Percentiles rank a stretch among this genome's conserved stretches.
phyloP scores from a whole-genome alignment of 2,113 vertebrate species.

The Oceanodroma tethys region DNA sequence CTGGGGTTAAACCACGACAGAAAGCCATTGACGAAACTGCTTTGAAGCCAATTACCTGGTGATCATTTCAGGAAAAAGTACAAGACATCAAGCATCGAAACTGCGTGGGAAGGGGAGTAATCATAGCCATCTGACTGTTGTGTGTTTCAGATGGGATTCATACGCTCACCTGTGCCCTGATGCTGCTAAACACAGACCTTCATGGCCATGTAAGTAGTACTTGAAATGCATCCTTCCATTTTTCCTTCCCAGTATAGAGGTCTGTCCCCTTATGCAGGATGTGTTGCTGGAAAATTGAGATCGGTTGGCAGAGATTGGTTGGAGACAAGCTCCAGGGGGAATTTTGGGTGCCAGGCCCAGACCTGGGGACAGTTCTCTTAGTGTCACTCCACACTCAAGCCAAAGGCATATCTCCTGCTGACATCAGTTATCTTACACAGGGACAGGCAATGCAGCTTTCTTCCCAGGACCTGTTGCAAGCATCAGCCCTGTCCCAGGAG shows the following conservation, averaged over 20 bases:
- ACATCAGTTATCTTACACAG: not conserved
- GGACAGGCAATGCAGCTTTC: not conserved
- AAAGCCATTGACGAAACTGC: not conserved
- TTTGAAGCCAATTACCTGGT: not conserved
- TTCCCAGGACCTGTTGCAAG: not conserved
- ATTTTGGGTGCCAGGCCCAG: not conserved
- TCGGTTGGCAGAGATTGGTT: not conserved
- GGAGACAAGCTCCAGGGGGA: not conserved
- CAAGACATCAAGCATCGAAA: not conserved
- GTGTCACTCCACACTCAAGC: not conserved
- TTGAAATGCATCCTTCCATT: not conserved
- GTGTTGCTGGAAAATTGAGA: not conserved
- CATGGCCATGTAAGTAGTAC: constrained; percentile 78
- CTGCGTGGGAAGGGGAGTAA: fast-evolving
- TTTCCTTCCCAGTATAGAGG: not conserved
- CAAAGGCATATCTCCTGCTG: not conserved
- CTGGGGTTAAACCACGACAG: too few relatives aligned
- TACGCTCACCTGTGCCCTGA: constrained; percentile 80
- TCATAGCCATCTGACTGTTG: not conserved
- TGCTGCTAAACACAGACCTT: constrained; percentile 82
- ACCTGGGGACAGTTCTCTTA: not conserved
- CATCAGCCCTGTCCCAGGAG: not conserved
- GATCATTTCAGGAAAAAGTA: not conserved
- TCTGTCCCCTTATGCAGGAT: not conserved
- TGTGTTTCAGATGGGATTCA: constrained; percentile 79